Evolutionary conservation across 2,797 vertebrate genomes (phyloP), one percentile per base, ranked within the genome.

Genomic region (Leptoclinus maculatus): DNA sequence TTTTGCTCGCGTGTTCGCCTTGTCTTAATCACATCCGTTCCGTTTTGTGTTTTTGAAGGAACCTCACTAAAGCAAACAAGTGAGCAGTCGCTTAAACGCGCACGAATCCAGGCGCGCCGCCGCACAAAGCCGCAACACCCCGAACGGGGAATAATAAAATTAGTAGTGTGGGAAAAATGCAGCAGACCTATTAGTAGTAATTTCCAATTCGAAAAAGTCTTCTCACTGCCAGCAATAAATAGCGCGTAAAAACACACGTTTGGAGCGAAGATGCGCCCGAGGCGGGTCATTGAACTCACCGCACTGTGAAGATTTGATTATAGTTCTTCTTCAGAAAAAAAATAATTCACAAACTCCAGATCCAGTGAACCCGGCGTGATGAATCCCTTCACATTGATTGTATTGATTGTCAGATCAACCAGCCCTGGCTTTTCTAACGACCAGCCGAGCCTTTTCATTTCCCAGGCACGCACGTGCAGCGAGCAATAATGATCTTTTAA

Each of bases 381-480:
- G 70, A 66, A 83, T 78, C 32, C 34, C 13, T 66, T 77, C 43
- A 34, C 27, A 92, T 91, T 68, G 88, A 90, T 91, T 86, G 63
- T 78, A 92, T 89, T 58, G 91, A 93, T 87, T 73, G 45, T 64
- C 86, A 67, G 71, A 91, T 91, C 88, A 84, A 74, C 27, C 80
- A 80, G 59, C 66, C 39, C 51, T 71, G 72, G 73, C 81, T 78
- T 5, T 49, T 74, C 27, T 79, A 78, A 83, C 76, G 83, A 89
- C 27, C 83, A 53, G 51, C 27, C 49, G 58, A 69, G 59, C 17
- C 59, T 60, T 34, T 88, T 87, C 71, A 74, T 83, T 82, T 73
- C 51, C 66, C 64, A 36, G 38, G 14, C 74, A 62, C 74, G 75
- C 69, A 7, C 51, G 51, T 27, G 78, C 64, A 80, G 85, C 19